Conservation (phyloP, 30 jellyfish, hydroid and myxozoan genomes). For the Hydractinia echinata region DNA sequence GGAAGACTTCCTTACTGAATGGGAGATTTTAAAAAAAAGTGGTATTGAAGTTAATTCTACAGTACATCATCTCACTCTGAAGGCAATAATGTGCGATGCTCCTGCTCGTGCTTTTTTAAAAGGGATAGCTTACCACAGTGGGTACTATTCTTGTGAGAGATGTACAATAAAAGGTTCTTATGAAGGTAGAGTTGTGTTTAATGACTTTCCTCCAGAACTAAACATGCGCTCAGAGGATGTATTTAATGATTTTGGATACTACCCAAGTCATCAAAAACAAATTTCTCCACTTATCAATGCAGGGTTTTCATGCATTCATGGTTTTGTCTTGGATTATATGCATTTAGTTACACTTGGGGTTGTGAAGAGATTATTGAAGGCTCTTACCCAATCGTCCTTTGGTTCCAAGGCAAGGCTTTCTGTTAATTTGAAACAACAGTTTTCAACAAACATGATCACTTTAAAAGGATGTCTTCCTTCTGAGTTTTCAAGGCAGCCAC, state of each 20-base stretch:
- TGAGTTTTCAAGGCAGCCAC: too few species aligned
- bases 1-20: conserved; percentile 40
- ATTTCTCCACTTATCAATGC: conserved; percentile 19
- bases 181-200: conserved; percentile 42
- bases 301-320: conserved; percentile 21
- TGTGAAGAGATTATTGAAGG: conserved; percentile 5
- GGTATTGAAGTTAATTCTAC: conserved; percentile 15
- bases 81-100: conserved; percentile 46
- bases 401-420: conserved; percentile 15
- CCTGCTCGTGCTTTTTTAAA: conserved; percentile 55
- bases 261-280: conserved; percentile 19
- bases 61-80: neutral
- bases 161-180: conserved; percentile 37
- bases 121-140: conserved; percentile 39
- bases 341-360: conserved; percentile 42
- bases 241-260: conserved; percentile 16
- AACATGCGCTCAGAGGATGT: conserved; percentile 9
- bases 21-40: conserved; percentile 4
- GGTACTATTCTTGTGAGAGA: conserved; percentile 48
- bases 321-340: conserved; percentile 29
- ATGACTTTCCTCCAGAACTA: conserved; percentile 2
- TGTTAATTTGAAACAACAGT: too few species aligned
- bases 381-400: conserved; percentile 6
- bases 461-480: too few species aligned
- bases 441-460: too few species aligned